Evolutionary conservation across 1,140 invertebrate species (phyloP).

Genomic region (Nylanderia fulva): DNA sequence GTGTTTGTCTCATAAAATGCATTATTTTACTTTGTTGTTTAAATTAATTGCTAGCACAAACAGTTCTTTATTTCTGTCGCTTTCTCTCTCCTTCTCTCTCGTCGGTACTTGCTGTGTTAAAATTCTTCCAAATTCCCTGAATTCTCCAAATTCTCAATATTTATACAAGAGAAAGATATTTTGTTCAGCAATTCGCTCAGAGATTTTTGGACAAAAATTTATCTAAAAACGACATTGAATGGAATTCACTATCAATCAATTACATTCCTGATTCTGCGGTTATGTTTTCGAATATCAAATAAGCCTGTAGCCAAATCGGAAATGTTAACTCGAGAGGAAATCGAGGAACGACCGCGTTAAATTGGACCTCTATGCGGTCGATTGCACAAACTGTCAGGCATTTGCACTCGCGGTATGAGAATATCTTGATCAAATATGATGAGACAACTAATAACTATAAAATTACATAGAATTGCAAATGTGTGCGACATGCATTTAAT

Average conservation of each 20-base stretch:
- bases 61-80: too few relatives aligned
- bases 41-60: constrained; percentile 2
- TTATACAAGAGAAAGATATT: background rate
- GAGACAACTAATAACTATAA: constrained; percentile 8
- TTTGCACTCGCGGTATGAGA: background rate
- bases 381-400: constrained; percentile 23
- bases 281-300: constrained; percentile 39
- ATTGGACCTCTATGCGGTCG: background rate
- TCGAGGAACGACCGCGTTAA: constrained; percentile 39
- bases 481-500: background rate
- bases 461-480: constrained; percentile 29
- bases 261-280: constrained; percentile 1
- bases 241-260: background rate
- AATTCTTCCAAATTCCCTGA: background rate
- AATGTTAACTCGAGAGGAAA: constrained; percentile 57
- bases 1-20: background rate
- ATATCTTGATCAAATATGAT: constrained; percentile 17
- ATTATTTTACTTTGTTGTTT: constrained; percentile 2
- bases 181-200: background rate
- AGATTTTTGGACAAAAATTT: background rate
- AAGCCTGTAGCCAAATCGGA: constrained; percentile 19
- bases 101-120: constrained; percentile 11
- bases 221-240: background rate
- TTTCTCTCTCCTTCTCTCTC: background rate
- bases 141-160: background rate